Evolutionary conservation across 2,113 vertebrate species (phyloP).

Genomic region (Beaufortia kweichowensis): DNA sequence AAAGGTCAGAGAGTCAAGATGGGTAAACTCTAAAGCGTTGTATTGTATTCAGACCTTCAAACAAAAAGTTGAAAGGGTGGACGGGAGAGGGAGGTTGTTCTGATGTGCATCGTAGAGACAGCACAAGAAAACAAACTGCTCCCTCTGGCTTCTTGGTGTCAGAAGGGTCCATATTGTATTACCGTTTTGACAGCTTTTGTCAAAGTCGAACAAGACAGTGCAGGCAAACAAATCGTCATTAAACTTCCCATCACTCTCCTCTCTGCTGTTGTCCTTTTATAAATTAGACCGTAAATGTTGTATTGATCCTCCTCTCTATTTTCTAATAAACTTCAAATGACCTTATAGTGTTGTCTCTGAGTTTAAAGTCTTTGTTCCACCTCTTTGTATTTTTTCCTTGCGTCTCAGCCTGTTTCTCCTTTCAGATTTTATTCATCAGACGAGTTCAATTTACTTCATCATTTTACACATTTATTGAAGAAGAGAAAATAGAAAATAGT

Average conservation of each 20-base stretch:
- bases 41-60: background rate
- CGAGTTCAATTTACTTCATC: background rate
- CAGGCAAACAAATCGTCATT: constrained; percentile 91
- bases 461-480: background rate
- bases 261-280: constrained; percentile 90
- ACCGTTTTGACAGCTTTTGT: constrained; percentile 89
- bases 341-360: constrained; percentile 83
- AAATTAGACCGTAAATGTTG: constrained; percentile 96
- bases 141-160: constrained; percentile 42
- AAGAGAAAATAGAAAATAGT: background rate
- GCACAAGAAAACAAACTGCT: constrained; percentile 26
- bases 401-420: constrained; percentile 67
- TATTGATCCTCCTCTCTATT: constrained; percentile 88
- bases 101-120: background rate
- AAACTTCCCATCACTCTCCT: constrained; percentile 90
- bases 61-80: background rate
- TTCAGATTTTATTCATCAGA: constrained; percentile 55
- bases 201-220: constrained; percentile 86
- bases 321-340: constrained; percentile 87
- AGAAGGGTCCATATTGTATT: constrained; percentile 75
- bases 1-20: background rate
- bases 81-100: background rate
- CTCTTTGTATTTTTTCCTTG: constrained; percentile 80
- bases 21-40: background rate
- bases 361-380: constrained; percentile 53